Base-by-base conservation (phyloP, 2,113 vertebrate species). In the Spilogale gracilis region DNA sequence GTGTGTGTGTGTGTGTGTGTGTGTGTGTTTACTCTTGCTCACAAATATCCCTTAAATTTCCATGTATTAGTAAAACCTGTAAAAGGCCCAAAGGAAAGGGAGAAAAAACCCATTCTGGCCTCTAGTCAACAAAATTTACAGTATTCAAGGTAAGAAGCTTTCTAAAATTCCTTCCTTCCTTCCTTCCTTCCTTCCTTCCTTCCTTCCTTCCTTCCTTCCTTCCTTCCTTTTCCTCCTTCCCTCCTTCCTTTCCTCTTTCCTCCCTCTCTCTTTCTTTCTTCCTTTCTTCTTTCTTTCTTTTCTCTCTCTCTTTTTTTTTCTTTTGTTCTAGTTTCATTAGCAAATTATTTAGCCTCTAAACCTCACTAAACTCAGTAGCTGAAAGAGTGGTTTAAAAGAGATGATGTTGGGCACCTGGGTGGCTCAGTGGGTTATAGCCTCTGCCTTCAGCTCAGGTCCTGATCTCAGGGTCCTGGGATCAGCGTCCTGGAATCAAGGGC, bases 201-300 rank as follows among this genome's bases (percentile, higher is more conserved):
- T 67, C 10, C 61, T 63, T 61, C 23, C 23, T 25, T 25, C 11
- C 23, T 23, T 23, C 23, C 23, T 61, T 9, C 4, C 21, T 63
- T 9, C 20, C 8, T 25, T 12, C 1, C 60, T 61, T 5, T 61
- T 4, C 9, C 23, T 61, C 9, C 21, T 25, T 10, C 9, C 9
- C 6, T 9, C 20, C 0, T 61, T 3, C 23, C 3, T 38, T 25
- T 12, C 1, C 60, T 61, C 38, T 5, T 61, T 4, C 9, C 23
- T 61, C 9, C 21, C 10, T 10, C 9, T 5, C 6, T 9, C 20
- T 1, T 61, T 3, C 23, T 1, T 60, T 1, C 21, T 21, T 21
- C 21, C 21, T 61, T 25, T 25, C 21, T 4, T 61, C 1, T 3
- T 61, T 1, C 25, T 21, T 60, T 21, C 5, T 17, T 61, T 7